Base-by-base conservation (phyloP, 2,888 invertebrate genomes). In the Platypus cylindrus region DNA sequence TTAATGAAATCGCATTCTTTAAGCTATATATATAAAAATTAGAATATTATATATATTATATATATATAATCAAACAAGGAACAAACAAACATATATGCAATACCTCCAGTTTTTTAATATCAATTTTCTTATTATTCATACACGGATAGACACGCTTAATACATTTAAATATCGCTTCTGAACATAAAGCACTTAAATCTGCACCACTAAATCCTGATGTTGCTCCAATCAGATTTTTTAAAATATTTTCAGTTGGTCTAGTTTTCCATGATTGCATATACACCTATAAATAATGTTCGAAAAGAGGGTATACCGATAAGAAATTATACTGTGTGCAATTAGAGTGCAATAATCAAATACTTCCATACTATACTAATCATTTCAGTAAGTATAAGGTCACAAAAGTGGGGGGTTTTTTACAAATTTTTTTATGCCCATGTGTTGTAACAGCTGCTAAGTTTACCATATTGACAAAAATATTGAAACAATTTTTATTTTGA, bases 101-200 rank as follows among this genome's bases (percentile, higher is more conserved):
- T 45, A 52, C 53, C 42, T 47, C 47, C 4, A 55, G 23, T 18
- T 41, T 43, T 15, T 48, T 44, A 3, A 48, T 47, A 14, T 55
- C 49, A 26, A 54, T 48, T 41, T 51, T 52, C 3, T 47, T 36
- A 9, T 33, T 26, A 9, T 33, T 22, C 15, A 44, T 29, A 32
- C 30, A 29, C 0, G 87, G 87, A 58, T 84, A 89, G 0, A 78
- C 72, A 50, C 84, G 66, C 39, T 82, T 69, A 38, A 90, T 60
- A 14, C 83, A 81, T 54, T 75, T 75, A 18, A 75, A 53, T 17
- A 81, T 73, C 27, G 89, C 78, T 64, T 91, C 89, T 0, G 86
- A 80, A 59, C 90, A 89, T 7, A 91, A 56, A 3, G 85, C 81
- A 56, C 83, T 82, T 32, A 91, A 62, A 63, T 91, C 90, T 2